These are phyloP conservation scores for Gopherus evgoodei DNA, from an alignment of 2,113 vertebrate genomes.

Conservation along the genomic window DNA sequence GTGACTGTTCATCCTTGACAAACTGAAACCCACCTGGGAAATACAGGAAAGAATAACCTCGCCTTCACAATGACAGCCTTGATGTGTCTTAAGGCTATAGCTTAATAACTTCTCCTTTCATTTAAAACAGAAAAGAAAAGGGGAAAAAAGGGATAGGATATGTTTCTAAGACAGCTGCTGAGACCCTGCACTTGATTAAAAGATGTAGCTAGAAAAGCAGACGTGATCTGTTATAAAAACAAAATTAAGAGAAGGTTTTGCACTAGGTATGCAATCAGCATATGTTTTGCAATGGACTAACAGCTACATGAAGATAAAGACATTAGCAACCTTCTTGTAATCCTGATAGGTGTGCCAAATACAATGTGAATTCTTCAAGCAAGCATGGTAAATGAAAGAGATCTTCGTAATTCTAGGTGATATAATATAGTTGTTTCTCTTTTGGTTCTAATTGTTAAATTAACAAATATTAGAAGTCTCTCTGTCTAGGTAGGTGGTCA, in stretches of 20 bases:
- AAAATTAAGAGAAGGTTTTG: neutral
- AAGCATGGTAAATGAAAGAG: fast-evolving
- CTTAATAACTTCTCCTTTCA: neutral
- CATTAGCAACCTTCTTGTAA: neutral
- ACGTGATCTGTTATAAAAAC: neutral
- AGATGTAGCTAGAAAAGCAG: neutral
- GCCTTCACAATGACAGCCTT: neutral
- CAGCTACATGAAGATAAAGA: neutral
- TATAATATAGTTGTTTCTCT: neutral
- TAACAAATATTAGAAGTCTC: neutral
- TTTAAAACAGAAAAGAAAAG: neutral
- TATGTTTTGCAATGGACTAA: neutral
- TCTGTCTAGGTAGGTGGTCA: neutral
- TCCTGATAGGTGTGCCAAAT: neutral
- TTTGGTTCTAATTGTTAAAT: neutral
- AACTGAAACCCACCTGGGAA: neutral
- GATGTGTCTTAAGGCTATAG: neutral
- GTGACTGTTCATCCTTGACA: neutral
- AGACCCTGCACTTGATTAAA: neutral
- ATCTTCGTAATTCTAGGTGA: neutral
- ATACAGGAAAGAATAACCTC: neutral
- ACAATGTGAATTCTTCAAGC: neutral
- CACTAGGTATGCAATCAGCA: neutral
- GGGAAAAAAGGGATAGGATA: neutral
- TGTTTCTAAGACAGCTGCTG: neutral